Percentiles rank a stretch among this genome's conserved stretches.
Evolutionary conservation across 2,888 invertebrate genomes (phyloP).

Genomic region (Trichopria drosophilae): DNA sequence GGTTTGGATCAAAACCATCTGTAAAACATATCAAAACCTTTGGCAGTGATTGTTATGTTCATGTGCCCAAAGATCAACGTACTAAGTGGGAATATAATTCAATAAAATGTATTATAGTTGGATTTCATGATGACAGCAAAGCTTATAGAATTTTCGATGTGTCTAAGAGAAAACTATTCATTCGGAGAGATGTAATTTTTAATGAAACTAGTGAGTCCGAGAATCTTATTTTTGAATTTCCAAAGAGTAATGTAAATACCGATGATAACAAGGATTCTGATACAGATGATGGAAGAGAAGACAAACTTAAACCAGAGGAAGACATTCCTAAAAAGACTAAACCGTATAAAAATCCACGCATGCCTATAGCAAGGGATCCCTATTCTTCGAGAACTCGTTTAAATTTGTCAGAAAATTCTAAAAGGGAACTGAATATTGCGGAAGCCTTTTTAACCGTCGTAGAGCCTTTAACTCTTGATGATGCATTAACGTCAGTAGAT

Average conservation of each 20-base stretch:
- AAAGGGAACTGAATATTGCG: too few species aligned
- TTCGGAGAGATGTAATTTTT: slow-evolving; percentile 31
- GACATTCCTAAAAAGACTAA: background rate
- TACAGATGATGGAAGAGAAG: too few species aligned
- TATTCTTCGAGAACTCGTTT: background rate
- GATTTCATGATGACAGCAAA: slow-evolving; percentile 41
- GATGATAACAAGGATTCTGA: too few species aligned
- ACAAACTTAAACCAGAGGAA: too few species aligned
- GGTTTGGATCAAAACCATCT: background rate
- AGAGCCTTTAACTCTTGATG: too few species aligned
- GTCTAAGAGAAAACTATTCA: slow-evolving; percentile 24
- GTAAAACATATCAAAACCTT: background rate
- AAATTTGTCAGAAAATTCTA: background rate
- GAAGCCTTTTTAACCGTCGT: too few species aligned
- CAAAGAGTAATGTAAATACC: too few species aligned
- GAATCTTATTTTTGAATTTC: background rate
- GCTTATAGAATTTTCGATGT: slow-evolving; percentile 43
- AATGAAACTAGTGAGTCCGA: slow-evolving; percentile 4
- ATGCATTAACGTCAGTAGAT: too few species aligned
- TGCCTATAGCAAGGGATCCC: slow-evolving; percentile 1
- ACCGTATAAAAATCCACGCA: slow-evolving; percentile 4
- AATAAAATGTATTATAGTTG: slow-evolving; percentile 39
- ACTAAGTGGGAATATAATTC: slow-evolving; percentile 31
- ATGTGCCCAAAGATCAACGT: slow-evolving; percentile 18
- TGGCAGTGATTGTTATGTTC: background rate